Base-by-base conservation (phyloP, 2,797 vertebrate genomes). In the Spea hammondii region DNA sequence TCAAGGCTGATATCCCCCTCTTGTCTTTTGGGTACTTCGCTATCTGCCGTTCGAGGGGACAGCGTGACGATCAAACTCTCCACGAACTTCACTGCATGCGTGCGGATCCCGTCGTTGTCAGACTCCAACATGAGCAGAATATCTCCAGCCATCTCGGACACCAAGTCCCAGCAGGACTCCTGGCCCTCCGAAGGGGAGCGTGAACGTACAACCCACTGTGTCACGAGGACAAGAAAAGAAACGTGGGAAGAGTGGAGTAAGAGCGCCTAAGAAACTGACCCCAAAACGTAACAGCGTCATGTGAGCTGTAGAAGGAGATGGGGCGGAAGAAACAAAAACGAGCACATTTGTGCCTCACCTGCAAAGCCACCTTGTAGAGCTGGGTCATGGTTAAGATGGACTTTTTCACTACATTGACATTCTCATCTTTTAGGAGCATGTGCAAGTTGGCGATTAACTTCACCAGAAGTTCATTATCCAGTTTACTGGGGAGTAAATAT, bases 341-440 rank as follows among this genome's bases (percentile, higher is more conserved):
- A 17, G 1, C 17, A 1, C 1, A 17, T 17, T 17, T 1, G 10
- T 47, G 4, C 0, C 79, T 78, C 82, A 96, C 97, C 96, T 98
- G 96, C 54, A 98, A 87, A 4, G 96, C 91, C 69, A 98, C 95
- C 88, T 94, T 96, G 86, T 98, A 97, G 0, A 98, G 92, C 86
- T 98, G 96, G 0, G 96, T 98, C 89, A 99, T 94, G 5, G 96
- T 95, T 60, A 99, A 94, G 85, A 99, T 96, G 81, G 95, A 95
- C 13, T 96, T 97, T 84, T 99, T 99, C 72, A 97, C 95, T 84
- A 99, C 96, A 0, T 98, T 99, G 55, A 99, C 96, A 0, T 96
- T 98, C 17, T 98, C 97, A 0, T 99, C 96, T 76, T 90, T 92
- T 80, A 98, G 88, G 65, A 97, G 79, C 95, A 98, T 97, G 91